Base-by-base conservation (phyloP, 2,888 invertebrate genomes). In the Ypsolopha scabrella region DNA sequence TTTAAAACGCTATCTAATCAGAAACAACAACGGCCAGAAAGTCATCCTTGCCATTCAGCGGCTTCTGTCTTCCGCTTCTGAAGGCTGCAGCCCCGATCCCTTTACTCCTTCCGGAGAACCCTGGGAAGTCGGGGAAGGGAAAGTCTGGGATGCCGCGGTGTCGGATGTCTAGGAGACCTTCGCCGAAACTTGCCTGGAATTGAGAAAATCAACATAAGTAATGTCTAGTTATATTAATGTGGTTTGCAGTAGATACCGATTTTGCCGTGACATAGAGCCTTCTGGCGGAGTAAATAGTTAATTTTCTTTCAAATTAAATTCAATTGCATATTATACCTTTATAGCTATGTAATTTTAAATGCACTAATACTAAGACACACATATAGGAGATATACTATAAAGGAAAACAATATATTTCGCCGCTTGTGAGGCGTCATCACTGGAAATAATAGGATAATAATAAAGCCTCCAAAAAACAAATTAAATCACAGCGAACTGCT, bases 121-220 rank as follows among this genome's bases (percentile, higher is more conserved):
- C 61, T 2, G 50, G 50, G 6, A 83, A 75, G 1, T 24, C 24
- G 1, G 79, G 79, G 56, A 83, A 75, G 1, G 81, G 75, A 59
- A 83, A 82, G 62, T 71, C 71, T 0, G 81, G 81, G 14, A 70
- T 60, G 8, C 83, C 83, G 4, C 82, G 72, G 51, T 83, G 81
- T 47, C 83, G 71, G 53, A 74, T 54, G 61, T 86, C 80, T 10
- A 82, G 62, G 0, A 79, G 62, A 13, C 74, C 78, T 1, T 83
- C 80, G 39, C 80, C 79, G 55, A 75, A 83, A 51, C 66, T 64
- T 8, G 68, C 66, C 82, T 80, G 67, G 55, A 76, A 73, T 13
- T 11, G 47, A 50, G 51, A 52, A 41, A 24, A 24, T 3, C 2
- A 4, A 24, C 24, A 24, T 38, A 38, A 38, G 38, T 10, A 38